These are phyloP conservation scores for Vanacampus margaritifer DNA, from an alignment of 2,113 vertebrate genomes.

Conservation along the genomic window DNA sequence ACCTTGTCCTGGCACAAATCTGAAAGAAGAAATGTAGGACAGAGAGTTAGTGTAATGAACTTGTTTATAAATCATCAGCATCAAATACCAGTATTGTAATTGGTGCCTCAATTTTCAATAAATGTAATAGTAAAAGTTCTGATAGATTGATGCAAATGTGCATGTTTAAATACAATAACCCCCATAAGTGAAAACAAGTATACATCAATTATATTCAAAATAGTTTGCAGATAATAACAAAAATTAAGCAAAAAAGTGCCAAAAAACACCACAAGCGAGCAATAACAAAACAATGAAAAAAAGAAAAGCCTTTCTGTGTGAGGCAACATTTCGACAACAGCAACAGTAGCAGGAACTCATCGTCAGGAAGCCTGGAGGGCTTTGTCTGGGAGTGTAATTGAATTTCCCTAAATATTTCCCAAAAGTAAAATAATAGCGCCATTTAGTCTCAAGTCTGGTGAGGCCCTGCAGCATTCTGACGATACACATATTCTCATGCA, in stretches of 20 bases:
- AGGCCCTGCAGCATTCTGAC: conserved; percentile 39
- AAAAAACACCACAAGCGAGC: conserved; percentile 8
- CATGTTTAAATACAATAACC: not conserved
- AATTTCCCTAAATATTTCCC: conserved; percentile 50
- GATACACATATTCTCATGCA: conserved; percentile 14
- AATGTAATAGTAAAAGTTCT: too few relatives aligned
- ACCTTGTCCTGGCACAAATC: conserved; percentile 94
- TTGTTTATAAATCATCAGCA: not conserved
- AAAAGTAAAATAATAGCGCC: conserved; percentile 48
- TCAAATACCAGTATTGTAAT: not conserved
- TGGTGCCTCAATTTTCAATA: not conserved
- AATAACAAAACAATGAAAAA: conserved; percentile 12
- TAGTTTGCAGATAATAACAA: conserved; percentile 8
- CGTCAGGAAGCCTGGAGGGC: conserved; percentile 12
- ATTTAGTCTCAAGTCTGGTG: conserved; percentile 33
- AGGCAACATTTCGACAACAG: conserved; percentile 6
- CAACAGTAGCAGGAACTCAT: conserved; percentile 3
- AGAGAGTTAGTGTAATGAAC: not conserved
- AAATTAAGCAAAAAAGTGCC: conserved; percentile 30
- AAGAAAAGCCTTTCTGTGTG: conserved; percentile 5
- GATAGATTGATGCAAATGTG: not conserved
- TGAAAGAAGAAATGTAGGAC: conserved; percentile 53
- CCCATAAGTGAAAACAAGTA: conserved; percentile 22
- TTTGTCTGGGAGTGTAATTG: conserved; percentile 23
- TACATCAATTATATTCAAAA: conserved; percentile 10